Evolutionary conservation across 2,113 vertebrate species (phyloP).

Genomic region (Chamaetylas fuelleborni): DNA sequence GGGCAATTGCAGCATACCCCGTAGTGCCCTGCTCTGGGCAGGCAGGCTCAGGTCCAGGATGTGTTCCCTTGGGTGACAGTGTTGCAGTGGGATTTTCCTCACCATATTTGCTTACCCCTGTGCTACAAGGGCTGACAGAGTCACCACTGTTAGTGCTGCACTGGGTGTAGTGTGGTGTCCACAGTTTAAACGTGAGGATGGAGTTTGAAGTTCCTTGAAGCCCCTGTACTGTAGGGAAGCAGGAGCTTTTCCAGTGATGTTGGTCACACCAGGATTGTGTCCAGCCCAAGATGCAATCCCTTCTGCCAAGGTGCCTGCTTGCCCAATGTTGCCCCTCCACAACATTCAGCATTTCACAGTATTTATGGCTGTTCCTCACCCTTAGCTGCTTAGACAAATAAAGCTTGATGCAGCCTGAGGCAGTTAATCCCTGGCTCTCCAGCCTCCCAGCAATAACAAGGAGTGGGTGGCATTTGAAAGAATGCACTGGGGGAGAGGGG

Average conservation of each 20-base stretch:
- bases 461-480: slow-evolving; percentile 57
- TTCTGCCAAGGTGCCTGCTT: background rate
- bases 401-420: slow-evolving; percentile 43
- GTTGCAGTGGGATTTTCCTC: background rate
- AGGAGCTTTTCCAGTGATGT: background rate
- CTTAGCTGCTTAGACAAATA: slow-evolving; percentile 65
- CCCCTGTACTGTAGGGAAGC: background rate
- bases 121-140: background rate
- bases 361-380: slow-evolving; percentile 24
- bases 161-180: background rate
- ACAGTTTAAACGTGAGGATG: background rate
- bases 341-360: background rate
- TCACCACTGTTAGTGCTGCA: background rate
- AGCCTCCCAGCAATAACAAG: slow-evolving; percentile 46
- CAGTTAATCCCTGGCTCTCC: slow-evolving; percentile 37
- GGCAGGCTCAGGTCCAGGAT: background rate
- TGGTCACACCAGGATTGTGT: fast-evolving
- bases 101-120: background rate
- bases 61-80: background rate
- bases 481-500: slow-evolving; percentile 2
- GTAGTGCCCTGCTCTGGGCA: background rate
- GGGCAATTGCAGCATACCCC: background rate
- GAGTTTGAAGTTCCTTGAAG: background rate
- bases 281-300: background rate
- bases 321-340: background rate